A percentile compares a stretch with the other conserved stretches of the same genome.
Conservation (phyloP, 53 echinoderm and acorn worm genomes). For the Patiria pectinifera region DNA sequence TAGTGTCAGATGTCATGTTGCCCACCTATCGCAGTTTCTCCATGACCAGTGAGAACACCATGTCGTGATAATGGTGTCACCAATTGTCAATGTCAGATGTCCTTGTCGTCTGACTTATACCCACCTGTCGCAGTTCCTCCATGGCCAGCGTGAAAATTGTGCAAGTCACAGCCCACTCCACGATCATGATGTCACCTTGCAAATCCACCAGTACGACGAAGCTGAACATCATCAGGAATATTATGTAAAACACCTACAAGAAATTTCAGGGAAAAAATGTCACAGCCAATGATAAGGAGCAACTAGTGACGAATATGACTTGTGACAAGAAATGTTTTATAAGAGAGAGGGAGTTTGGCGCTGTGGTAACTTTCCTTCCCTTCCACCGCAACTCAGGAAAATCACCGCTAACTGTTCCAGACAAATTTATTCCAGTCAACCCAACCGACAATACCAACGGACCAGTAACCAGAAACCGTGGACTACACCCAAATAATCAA, state of each 20-base stretch:
- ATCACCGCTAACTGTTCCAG: too few species aligned
- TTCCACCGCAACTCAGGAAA: too few species aligned
- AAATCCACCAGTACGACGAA: conserved; percentile 81
- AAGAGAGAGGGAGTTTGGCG: too few species aligned
- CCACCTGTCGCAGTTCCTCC: conserved; percentile 91
- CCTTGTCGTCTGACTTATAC: not conserved
- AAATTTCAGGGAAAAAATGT: not conserved
- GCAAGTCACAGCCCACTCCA: conserved; percentile 72
- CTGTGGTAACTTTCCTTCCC: too few species aligned
- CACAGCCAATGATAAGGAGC: too few species aligned
- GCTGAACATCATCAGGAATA: conserved; percentile 86
- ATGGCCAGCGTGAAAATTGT: conserved; percentile 81
- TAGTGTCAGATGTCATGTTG: not conserved
- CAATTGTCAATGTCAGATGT: not conserved
- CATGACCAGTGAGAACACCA: conserved; percentile 78
- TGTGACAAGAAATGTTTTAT: too few species aligned
- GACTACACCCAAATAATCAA: too few species aligned
- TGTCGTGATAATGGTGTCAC: conserved; percentile 53
- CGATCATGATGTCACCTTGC: conserved; percentile 54
- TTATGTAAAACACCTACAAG: conserved; percentile 79
- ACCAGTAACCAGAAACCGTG: too few species aligned
- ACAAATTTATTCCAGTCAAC: too few species aligned
- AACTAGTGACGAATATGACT: not conserved
- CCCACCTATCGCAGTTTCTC: conserved; percentile 90
- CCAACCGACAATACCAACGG: too few species aligned